Conservation (phyloP, 2,113 vertebrate genomes). For the Glaucomys volans region DNA sequence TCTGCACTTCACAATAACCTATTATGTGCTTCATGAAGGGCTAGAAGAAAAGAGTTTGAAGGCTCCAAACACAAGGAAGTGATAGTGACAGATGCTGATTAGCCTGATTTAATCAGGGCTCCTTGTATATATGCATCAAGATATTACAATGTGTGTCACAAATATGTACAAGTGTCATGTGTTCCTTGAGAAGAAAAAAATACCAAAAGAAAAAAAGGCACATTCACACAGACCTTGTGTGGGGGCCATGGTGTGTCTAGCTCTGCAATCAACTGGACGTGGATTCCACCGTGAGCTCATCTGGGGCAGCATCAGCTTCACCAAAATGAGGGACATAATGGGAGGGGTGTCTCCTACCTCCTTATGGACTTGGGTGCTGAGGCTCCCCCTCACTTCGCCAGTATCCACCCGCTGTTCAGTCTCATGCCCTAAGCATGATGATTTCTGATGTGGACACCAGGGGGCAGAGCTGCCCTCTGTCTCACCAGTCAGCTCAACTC, state of each 20-base stretch:
- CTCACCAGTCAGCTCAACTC: rapidly evolving
- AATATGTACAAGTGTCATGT: not conserved
- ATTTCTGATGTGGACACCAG: conserved; percentile 2
- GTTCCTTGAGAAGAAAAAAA: not conserved
- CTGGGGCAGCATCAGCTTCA: rapidly evolving
- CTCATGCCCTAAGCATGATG: rapidly evolving
- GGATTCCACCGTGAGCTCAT: not conserved
- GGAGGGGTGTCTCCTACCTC: rapidly evolving
- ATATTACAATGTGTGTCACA: not conserved
- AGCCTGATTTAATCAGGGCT: not conserved
- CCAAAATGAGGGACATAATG: no score
- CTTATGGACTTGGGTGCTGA: no score
- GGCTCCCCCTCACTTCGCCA: rapidly evolving
- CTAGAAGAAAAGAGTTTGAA: not conserved
- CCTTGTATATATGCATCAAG: no score
- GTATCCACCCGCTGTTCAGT: not conserved
- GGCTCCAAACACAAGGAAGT: not conserved
- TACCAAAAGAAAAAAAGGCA: not conserved
- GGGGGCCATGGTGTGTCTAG: not conserved
- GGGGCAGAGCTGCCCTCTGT: conserved; percentile 35
- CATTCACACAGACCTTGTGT: rapidly evolving
- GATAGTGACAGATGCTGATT: not conserved
- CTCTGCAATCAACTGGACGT: no score
- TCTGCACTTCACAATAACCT: no score
- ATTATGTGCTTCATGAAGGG: not conserved